Percentiles rank a stretch among this genome's conserved stretches.
Evolutionary conservation across 2,113 vertebrate genomes (phyloP).

Genomic region (cat (Felis catus)): DNA sequence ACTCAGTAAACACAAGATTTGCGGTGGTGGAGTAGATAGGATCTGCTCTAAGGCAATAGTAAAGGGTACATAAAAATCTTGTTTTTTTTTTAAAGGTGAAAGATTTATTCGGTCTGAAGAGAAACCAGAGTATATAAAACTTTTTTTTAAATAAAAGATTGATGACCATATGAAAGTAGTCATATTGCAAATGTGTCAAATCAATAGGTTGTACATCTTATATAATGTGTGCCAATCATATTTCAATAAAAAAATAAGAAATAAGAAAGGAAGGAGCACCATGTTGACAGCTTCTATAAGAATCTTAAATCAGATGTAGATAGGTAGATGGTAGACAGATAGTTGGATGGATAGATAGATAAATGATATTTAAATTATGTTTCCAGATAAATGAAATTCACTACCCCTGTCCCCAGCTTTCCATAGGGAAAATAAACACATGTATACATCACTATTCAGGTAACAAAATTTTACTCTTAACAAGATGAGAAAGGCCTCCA

Average conservation of each 20-base stretch:
- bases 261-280: not conserved
- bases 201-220: not conserved
- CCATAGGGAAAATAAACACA: not conserved
- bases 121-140: no score
- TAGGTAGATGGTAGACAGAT: no score
- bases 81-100: not conserved
- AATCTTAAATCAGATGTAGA: not conserved
- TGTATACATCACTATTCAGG: not conserved
- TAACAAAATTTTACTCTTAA: not conserved
- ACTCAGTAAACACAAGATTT: not conserved
- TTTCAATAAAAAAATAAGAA: not conserved
- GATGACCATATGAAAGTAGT: not conserved
- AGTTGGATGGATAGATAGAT: not conserved
- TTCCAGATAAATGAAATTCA: not conserved
- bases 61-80: not conserved
- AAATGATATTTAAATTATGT: not conserved
- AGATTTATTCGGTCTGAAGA: no score
- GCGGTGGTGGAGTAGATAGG: rapidly evolving
- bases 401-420: not conserved
- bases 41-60: not conserved
- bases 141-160: not conserved
- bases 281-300: not conserved
- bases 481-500: not conserved
- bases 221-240: not conserved
- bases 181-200: not conserved